Conservation (phyloP, 2,888 invertebrate genomes). For the Schizaphis graminum region DNA sequence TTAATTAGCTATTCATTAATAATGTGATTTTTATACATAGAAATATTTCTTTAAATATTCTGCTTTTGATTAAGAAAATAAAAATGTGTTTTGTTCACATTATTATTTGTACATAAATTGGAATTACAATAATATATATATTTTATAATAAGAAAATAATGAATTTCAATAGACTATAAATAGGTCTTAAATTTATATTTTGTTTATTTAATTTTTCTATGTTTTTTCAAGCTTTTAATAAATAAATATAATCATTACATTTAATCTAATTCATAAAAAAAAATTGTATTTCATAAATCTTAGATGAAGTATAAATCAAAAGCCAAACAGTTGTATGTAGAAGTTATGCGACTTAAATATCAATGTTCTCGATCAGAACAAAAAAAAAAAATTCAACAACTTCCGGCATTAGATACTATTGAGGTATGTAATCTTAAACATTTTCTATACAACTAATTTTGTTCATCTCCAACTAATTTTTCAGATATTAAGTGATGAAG, state of each 20-base stretch:
- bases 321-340: not conserved
- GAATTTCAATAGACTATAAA: no score
- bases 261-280: no score
- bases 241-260: no score
- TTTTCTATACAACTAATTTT: not conserved
- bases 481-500: constrained; percentile 13
- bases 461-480: not conserved
- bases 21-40: not conserved
- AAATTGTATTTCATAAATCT: not conserved
- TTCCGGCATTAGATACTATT: not conserved
- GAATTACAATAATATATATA: no score
- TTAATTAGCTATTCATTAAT: not conserved
- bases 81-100: not conserved
- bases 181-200: no score
- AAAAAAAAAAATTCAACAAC: not conserved
- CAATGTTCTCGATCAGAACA: not conserved
- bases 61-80: not conserved
- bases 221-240: no score
- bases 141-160: no score
- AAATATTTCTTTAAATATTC: not conserved
- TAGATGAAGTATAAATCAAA: constrained; percentile 57
- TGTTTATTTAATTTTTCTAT: no score
- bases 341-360: constrained; percentile 29
- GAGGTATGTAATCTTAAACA: constrained; percentile 1
- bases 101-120: not conserved